Base-by-base conservation (phyloP, 2,113 vertebrate species). In the Redunca redunca region DNA sequence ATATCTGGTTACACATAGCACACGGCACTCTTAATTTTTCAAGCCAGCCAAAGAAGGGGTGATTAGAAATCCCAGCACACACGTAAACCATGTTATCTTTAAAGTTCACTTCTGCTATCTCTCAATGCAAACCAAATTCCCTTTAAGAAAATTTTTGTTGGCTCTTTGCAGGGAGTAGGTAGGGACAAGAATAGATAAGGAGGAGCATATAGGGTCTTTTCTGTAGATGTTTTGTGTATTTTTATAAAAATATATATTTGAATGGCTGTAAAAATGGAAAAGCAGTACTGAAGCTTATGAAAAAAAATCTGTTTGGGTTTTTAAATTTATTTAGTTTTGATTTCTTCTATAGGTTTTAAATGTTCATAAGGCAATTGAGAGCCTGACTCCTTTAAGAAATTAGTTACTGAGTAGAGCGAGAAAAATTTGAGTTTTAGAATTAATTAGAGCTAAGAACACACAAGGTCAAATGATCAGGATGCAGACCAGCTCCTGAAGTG, bases 11-110 rank as follows among this genome's bases (percentile, higher is more conserved):
- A 6, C 8, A 12, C 67, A 71, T 19, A 74, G 89, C 67, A 48
- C 90, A 62, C 13, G 36, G 91, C 77, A 91, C 71, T 74, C 92
- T 98, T 90, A 90, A 90, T 89, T 89, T 98, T 96, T 74, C 90
- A 85, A 97, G 67, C 15, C 77, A 53, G 77, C 48, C 85, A 50
- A 84, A 82, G 81, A 97, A 88, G 23, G 17, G 46, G 80, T 84
- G 46, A 80, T 67, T 91, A 71, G 83, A 88, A 88, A 86, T 94
- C 74, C 67, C 86, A 74, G 74, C 71, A 62, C 86, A 90, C 25
- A 12, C 1, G 10, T 53, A 91, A 90, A 78, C 81, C 14, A n/a
- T 48, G 48, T 62, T 50, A 71, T 53, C 88, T 89, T 85, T 55
- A 28, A 88, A 74, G 55, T 85, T 94, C 33, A 60, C 46, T 89